Percentiles rank a stretch among this genome's conserved stretches.
Evolutionary conservation across 2,113 vertebrate genomes (phyloP).

Genomic region (Strix uralensis): DNA sequence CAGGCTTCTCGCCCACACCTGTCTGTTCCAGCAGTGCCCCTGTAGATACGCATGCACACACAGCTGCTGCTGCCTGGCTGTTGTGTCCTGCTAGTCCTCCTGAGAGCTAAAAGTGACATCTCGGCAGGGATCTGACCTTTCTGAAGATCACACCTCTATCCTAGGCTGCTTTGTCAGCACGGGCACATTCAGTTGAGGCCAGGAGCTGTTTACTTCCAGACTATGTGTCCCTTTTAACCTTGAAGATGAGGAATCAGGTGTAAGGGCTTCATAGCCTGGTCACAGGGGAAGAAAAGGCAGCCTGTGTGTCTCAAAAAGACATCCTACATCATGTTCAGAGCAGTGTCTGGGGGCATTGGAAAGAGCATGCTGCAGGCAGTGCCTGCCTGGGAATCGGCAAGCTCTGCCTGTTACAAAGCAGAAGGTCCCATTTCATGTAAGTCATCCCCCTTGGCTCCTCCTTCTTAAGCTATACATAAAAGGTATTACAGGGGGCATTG

Average conservation of each 20-base stretch:
- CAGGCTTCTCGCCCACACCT: not conserved
- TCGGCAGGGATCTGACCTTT: not conserved
- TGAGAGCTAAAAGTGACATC: not conserved
- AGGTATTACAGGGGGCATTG: not conserved
- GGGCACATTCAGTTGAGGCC: not conserved
- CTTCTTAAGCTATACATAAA: not conserved
- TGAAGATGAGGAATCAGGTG: not conserved
- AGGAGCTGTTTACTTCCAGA: not conserved
- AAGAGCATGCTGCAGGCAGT: not conserved
- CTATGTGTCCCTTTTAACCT: not conserved
- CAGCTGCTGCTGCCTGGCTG: not conserved
- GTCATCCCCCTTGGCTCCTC: not conserved
- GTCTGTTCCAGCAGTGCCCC: not conserved
- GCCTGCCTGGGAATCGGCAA: rapidly evolving
- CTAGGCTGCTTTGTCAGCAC: not conserved
- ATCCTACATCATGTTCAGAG: not conserved
- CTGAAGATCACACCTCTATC: not conserved
- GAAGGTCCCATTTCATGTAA: not conserved
- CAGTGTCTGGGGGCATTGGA: not conserved
- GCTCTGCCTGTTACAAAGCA: not conserved
- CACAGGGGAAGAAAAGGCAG: not conserved
- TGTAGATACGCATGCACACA: not conserved
- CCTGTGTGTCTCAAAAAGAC: not conserved
- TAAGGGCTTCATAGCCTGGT: not conserved
- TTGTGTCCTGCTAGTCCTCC: not conserved